phyloP scores from a whole-genome alignment of 2,113 vertebrate genomes.

The Crotophaga sulcirostris region DNA sequence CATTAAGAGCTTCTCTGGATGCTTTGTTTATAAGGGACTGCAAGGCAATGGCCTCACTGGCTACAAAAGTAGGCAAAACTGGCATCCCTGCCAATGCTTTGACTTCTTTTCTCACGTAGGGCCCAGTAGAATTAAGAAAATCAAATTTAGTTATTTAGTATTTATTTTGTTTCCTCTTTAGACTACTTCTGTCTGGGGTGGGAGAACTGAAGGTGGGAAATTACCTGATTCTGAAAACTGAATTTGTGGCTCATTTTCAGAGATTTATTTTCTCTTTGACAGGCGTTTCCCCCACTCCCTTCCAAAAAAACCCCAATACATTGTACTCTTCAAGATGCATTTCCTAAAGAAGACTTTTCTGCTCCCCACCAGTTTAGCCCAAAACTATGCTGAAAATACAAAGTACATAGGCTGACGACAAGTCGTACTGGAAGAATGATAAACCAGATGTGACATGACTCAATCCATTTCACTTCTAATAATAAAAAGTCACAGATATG shows the following conservation, averaged over 20 bases:
- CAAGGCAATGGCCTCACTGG: background rate
- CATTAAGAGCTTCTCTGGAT: background rate
- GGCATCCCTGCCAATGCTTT: background rate
- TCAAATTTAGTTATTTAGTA: background rate
- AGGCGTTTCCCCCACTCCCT: background rate
- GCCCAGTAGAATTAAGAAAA: background rate
- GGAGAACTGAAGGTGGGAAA: background rate
- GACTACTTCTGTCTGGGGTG: background rate
- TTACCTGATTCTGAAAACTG: background rate
- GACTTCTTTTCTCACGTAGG: background rate
- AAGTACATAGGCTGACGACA: background rate
- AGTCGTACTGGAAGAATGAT: background rate
- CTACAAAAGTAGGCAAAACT: background rate
- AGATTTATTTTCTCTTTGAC: background rate
- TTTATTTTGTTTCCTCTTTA: background rate
- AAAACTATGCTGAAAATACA: background rate
- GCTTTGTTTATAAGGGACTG: background rate
- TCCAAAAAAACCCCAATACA: background rate
- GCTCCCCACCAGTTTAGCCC: background rate
- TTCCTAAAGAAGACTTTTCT: background rate
- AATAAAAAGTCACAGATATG: background rate
- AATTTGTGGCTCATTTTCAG: background rate
- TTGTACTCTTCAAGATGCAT: background rate
- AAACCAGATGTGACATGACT: constrained; percentile 29
- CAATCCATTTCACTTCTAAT: constrained; percentile 27